Conservation (phyloP, 2,797 vertebrate species). For the Bradypodion ventrale region DNA sequence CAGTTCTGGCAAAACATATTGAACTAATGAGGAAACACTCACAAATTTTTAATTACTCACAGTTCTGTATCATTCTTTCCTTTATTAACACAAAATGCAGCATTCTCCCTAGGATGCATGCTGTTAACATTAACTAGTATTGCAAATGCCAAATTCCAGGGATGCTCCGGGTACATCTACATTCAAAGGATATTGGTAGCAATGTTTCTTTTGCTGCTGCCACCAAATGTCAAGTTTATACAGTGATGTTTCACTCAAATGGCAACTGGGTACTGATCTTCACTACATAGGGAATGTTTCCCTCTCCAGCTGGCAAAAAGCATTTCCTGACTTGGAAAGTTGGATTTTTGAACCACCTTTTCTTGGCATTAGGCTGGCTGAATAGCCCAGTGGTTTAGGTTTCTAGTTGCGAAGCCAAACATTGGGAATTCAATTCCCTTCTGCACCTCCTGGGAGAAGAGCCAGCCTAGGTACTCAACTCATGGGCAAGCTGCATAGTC, state of each 20-base stretch:
- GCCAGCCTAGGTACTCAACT: too few relatives aligned
- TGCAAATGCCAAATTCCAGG: conserved; percentile 9
- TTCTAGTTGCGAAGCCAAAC: too few relatives aligned
- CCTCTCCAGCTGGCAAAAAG: neutral
- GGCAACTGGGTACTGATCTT: neutral
- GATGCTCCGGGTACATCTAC: neutral
- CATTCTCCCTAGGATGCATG: conserved; percentile 39
- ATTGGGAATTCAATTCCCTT: too few relatives aligned
- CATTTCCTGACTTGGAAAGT: neutral
- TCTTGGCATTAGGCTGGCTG: neutral
- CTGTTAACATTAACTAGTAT: conserved; percentile 22
- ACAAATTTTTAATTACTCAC: conserved; percentile 47
- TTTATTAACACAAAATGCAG: conserved; percentile 32
- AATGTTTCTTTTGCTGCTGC: neutral
- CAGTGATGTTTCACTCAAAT: conserved; percentile 17
- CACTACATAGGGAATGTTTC: neutral
- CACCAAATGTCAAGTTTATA: neutral
- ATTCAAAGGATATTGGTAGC: conserved; percentile 5
- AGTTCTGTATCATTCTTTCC: conserved; percentile 37
- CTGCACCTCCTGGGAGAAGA: too few relatives aligned
- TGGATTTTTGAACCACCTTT: neutral
- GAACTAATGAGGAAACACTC: conserved; percentile 47
- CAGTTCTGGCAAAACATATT: conserved; percentile 37
- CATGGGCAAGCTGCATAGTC: too few relatives aligned
- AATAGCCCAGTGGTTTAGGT: too few relatives aligned